Percentiles rank a stretch among this genome's conserved stretches.
Evolutionary conservation across 2,888 invertebrate species (phyloP).

Genomic region (Eilema depressum): DNA sequence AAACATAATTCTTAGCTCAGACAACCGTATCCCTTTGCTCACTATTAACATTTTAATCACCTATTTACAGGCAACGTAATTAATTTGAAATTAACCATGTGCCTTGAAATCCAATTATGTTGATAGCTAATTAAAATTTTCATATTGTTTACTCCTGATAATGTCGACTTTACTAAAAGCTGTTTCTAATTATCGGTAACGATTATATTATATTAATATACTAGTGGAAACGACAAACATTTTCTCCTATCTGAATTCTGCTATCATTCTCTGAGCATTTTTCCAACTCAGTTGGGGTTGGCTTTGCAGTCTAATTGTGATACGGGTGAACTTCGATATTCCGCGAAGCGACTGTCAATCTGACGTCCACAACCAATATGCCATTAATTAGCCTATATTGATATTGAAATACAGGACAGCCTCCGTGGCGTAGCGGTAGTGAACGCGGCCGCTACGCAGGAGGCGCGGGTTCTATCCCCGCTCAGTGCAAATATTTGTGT

Average conservation of each 20-base stretch:
- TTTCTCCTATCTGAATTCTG: neutral
- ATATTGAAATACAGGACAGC: too few relatives aligned
- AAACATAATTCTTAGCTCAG: neutral
- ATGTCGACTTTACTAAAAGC: conserved; percentile 8
- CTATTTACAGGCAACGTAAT: conserved; percentile 59
- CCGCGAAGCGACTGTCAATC: too few relatives aligned
- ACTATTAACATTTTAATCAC: conserved; percentile 69
- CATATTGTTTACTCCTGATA: conserved; percentile 29
- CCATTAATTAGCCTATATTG: too few relatives aligned
- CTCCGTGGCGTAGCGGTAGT: too few relatives aligned
- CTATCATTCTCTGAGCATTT: too few relatives aligned
- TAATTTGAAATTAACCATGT: conserved; percentile 58
- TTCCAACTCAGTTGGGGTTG: too few relatives aligned
- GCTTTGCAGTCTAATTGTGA: too few relatives aligned
- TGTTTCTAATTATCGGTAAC: conserved; percentile 3
- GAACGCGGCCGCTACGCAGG: too few relatives aligned
- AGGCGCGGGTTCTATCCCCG: too few relatives aligned
- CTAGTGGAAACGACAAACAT: neutral
- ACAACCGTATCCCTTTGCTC: conserved; percentile 43
- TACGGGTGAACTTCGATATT: too few relatives aligned
- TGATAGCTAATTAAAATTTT: conserved; percentile 50
- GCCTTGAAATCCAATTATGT: conserved; percentile 46
- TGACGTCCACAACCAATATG: too few relatives aligned
- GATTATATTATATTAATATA: neutral
- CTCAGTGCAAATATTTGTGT: too few relatives aligned